Evolutionary conservation across 2,888 invertebrate genomes (phyloP), one percentile per base, ranked within the genome.

Genomic region (Willowsia nigromaculata): DNA sequence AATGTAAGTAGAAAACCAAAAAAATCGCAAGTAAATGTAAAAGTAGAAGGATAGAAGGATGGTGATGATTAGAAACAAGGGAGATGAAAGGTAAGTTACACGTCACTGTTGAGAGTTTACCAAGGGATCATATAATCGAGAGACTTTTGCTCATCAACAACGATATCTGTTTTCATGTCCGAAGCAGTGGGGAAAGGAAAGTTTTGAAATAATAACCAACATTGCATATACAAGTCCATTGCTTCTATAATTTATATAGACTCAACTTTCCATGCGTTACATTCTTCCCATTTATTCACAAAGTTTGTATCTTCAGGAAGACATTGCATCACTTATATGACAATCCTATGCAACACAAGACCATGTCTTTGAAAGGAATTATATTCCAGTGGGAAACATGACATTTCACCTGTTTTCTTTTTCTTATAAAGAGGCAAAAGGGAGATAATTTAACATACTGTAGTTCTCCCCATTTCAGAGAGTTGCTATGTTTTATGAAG

Each of bases 321-420:
- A 65, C 30, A 65, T 18, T 27, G 18, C 71, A n/a, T 40, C 37
- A 11, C 15, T 43, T 18, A 37, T 71, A 71, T 40, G 37, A 13
- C 71, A 11, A 40, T 71, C 71, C 71, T 22, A 15, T 43, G 25
- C 71, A 37, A 62, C n/a, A 27, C 43, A 65, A 59, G 9, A 59
- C 15, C 27, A 18, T 65, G 11, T 37, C 37, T 33, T 13, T 22
- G 25, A n/a, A 50, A 37, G 27, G 22, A 83, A 71, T 40, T 50
- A 50, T 13, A 65, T 71, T 86, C 86, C 81, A 81, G 37, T 80
- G 86, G 86, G 81, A 86, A 71, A 86, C 85, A 53, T 86, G 85
- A 86, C 85, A 86, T 78, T 86, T 80, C 65, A 33, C 78, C 78
- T 62, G 30, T 50, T 50, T 47, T 25, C 40, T 80, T 81, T 25